Percentiles rank a stretch among this genome's conserved stretches.
Evolutionary conservation across 1,140 invertebrate genomes (phyloP).

Genomic region (Bilobella aurantiaca): DNA sequence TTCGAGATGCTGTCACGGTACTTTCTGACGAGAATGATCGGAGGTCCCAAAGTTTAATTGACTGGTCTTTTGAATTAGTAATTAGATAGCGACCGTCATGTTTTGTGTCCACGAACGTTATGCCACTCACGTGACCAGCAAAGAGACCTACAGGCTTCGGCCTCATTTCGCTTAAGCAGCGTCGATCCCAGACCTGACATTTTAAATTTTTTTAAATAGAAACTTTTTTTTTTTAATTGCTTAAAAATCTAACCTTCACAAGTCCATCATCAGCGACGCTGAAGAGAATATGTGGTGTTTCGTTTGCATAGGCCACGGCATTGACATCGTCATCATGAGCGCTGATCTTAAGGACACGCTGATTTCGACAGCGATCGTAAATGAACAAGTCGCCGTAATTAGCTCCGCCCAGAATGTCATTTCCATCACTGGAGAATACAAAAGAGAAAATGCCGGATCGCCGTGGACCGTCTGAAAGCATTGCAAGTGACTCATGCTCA

Average conservation of each 20-base stretch:
- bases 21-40: slow-evolving; percentile 49
- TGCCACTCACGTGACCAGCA: slow-evolving; percentile 71
- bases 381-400: slow-evolving; percentile 67
- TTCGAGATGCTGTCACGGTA: slow-evolving; percentile 13
- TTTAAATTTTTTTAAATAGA: not conserved
- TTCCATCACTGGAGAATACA: slow-evolving; percentile 61
- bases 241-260: slow-evolving; percentile 48
- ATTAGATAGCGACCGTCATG: slow-evolving; percentile 70
- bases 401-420: slow-evolving; percentile 63
- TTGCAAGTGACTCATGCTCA: slow-evolving; percentile 51
- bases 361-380: slow-evolving; percentile 57
- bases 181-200: slow-evolving; percentile 67
- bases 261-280: slow-evolving; percentile 75
- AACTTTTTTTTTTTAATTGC: not conserved
- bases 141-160: slow-evolving; percentile 63
- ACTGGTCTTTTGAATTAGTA: slow-evolving; percentile 82
- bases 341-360: slow-evolving; percentile 52
- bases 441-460: slow-evolving; percentile 70
- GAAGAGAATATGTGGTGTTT: slow-evolving; percentile 67
- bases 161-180: slow-evolving; percentile 53
- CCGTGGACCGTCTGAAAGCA: slow-evolving; percentile 51
- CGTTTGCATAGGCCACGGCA: slow-evolving; percentile 66
- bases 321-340: slow-evolving; percentile 69
- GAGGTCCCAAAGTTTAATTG: slow-evolving; percentile 81
- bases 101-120: slow-evolving; percentile 68